phyloP scores from a whole-genome alignment of 1,140 invertebrate genomes.

The Penaeus indicus region DNA sequence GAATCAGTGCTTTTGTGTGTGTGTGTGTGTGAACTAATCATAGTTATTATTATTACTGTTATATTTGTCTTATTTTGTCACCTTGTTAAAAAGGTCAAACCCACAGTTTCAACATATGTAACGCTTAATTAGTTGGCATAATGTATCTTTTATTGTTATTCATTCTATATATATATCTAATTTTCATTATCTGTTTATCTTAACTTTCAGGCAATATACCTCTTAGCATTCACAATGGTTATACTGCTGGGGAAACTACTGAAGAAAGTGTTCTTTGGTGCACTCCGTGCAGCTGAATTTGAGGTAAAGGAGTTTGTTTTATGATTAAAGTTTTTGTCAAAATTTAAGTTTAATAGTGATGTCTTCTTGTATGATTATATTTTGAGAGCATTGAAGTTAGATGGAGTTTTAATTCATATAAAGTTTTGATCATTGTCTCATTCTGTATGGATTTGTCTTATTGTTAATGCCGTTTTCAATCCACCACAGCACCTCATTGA shows the following conservation, averaged over 20 bases:
- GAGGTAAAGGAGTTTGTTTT: conserved; percentile 78
- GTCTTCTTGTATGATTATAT: background rate
- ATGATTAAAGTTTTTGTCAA: background rate
- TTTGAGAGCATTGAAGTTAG: too few relatives aligned
- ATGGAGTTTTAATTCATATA: background rate
- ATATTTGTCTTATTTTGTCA: too few relatives aligned
- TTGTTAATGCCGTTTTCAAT: conserved; percentile 68
- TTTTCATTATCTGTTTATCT: conserved; percentile 63
- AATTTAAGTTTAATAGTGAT: background rate
- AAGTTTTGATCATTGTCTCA: background rate
- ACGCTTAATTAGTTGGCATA: too few relatives aligned
- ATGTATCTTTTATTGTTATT: too few relatives aligned
- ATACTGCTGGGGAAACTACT: conserved; percentile 95
- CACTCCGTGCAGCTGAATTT: conserved; percentile 95
- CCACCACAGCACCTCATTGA: conserved; percentile 92
- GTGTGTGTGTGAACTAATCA: too few relatives aligned
- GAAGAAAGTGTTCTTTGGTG: conserved; percentile 97
- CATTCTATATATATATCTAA: conserved; percentile 1
- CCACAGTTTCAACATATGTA: too few relatives aligned
- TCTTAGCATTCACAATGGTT: conserved; percentile 97
- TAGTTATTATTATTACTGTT: too few relatives aligned
- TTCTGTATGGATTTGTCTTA: background rate
- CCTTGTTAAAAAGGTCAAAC: too few relatives aligned
- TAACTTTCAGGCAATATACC: conserved; percentile 92
- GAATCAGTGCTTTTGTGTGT: too few relatives aligned